A percentile compares a stretch with the other conserved stretches of the same genome.
These are phyloP conservation scores for Limnephilus marmoratus DNA, from an alignment of 2,888 invertebrate genomes.

Conservation along the genomic window DNA sequence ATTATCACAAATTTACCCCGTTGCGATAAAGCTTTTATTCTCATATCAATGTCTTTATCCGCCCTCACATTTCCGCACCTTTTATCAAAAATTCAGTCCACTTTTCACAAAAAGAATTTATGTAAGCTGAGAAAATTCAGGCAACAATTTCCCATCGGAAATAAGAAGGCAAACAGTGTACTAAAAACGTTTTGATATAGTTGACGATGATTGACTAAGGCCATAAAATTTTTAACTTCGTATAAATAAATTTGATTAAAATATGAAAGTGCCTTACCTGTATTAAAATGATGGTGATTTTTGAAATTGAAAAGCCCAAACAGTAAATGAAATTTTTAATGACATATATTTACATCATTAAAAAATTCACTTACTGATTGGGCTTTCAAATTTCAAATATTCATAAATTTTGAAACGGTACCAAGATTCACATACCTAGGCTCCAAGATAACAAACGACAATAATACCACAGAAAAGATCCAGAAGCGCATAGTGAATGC, in stretches of 20 bases:
- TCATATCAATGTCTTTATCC: not conserved
- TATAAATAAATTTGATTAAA: not conserved
- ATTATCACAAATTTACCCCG: not conserved
- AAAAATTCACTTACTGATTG: too few species aligned
- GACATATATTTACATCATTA: too few species aligned
- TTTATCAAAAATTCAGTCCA: not conserved
- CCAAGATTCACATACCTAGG: too few species aligned
- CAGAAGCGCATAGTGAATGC: too few species aligned
- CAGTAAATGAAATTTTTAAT: too few species aligned
- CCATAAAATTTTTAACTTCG: not conserved
- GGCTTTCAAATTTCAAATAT: too few species aligned
- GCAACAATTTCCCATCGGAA: not conserved
- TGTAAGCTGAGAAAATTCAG: not conserved
- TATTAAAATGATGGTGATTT: not conserved
- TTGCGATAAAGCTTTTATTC: not conserved
- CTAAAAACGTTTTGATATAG: not conserved
- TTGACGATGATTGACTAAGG: not conserved
- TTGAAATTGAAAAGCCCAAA: too few species aligned
- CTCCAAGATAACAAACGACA: too few species aligned
- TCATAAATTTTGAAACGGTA: too few species aligned
- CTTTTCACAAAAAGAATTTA: not conserved
- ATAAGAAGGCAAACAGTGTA: not conserved
- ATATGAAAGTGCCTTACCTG: not conserved
- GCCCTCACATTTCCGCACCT: not conserved
- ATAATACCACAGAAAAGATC: too few species aligned